Conservation (phyloP, 1,140 invertebrate genomes). For the Trachelipus rathkii region DNA sequence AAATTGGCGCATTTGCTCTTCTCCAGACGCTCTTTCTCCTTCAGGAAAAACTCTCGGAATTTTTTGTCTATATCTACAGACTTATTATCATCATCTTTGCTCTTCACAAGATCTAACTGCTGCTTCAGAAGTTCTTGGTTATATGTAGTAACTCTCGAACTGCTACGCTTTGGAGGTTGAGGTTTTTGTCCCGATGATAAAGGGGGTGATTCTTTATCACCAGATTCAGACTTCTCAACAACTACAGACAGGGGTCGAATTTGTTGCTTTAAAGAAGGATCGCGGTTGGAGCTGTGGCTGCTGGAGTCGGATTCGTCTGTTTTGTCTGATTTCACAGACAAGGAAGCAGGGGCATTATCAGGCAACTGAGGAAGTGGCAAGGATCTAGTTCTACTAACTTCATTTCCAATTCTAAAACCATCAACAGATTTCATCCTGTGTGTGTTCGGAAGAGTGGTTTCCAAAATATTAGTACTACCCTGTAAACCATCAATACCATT, state of each 20-base stretch:
- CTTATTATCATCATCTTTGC: slow-evolving; percentile 22
- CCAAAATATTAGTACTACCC: no score
- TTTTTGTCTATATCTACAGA: slow-evolving; percentile 16
- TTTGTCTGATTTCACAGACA: slow-evolving; percentile 47
- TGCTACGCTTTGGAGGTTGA: slow-evolving; percentile 33
- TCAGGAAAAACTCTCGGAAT: slow-evolving; percentile 37
- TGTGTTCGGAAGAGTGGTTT: no score
- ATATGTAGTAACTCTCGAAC: slow-evolving; percentile 31
- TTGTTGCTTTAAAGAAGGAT: slow-evolving; percentile 45
- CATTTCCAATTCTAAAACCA: no score
- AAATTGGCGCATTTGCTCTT: slow-evolving; percentile 66
- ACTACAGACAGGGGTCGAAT: slow-evolving; percentile 48
- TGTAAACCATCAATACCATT: no score
- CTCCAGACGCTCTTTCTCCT: slow-evolving; percentile 42
- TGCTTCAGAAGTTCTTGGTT: slow-evolving; percentile 24
- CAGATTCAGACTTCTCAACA: slow-evolving; percentile 47
- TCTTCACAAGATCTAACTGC: slow-evolving; percentile 30
- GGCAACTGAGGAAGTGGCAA: slow-evolving; percentile 39
- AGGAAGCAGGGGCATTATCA: slow-evolving; percentile 48
- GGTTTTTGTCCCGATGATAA: slow-evolving; percentile 25
- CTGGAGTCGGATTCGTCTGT: slow-evolving; percentile 35
- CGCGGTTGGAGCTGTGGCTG: slow-evolving; percentile 32
- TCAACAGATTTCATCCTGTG: no score
- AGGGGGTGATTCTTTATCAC: slow-evolving; percentile 37
- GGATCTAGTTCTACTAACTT: no score